Conservation (phyloP, 2,888 invertebrate species). For the Flabesymbios commensalis region DNA sequence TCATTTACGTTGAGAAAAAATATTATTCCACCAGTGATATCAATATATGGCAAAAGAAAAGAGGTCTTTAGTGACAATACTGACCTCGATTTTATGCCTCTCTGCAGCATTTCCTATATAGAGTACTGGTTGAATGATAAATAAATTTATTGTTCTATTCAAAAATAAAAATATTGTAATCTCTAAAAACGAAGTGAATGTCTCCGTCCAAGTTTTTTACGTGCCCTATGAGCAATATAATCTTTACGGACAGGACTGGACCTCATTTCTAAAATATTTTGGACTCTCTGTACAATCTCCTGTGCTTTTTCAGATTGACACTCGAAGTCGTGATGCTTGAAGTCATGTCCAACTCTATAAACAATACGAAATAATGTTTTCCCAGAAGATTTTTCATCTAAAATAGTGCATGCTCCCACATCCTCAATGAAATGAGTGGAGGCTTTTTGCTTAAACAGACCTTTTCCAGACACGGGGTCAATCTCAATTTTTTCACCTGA, state of each 20-base stretch:
- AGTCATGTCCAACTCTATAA: conserved; percentile 65
- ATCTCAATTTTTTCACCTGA: conserved; percentile 91
- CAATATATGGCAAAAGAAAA: no score
- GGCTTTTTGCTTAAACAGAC: conserved; percentile 70
- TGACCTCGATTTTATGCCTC: no score
- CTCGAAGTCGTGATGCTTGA: conserved; percentile 86
- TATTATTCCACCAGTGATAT: no score
- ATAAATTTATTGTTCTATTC: no score
- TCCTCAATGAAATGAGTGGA: conserved; percentile 84
- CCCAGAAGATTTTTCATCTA: conserved; percentile 71
- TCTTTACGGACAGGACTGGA: conserved; percentile 80
- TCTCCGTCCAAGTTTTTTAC: conserved; percentile 61
- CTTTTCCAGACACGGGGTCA: conserved; percentile 72
- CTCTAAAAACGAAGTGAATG: background rate
- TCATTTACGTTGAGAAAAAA: no score
- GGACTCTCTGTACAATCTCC: conserved; percentile 85
- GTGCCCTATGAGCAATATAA: conserved; percentile 77
- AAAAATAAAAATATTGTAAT: no score
- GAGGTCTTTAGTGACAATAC: no score
- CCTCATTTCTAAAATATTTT: conserved; percentile 81
- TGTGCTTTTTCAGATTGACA: conserved; percentile 75
- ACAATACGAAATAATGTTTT: conserved; percentile 77
- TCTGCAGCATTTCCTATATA: no score
- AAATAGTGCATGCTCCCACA: conserved; percentile 81
- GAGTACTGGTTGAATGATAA: no score